Conservation (phyloP, 30 jellyfish, hydroid and myxozoan genomes). For the Chironex yamaguchii region DNA sequence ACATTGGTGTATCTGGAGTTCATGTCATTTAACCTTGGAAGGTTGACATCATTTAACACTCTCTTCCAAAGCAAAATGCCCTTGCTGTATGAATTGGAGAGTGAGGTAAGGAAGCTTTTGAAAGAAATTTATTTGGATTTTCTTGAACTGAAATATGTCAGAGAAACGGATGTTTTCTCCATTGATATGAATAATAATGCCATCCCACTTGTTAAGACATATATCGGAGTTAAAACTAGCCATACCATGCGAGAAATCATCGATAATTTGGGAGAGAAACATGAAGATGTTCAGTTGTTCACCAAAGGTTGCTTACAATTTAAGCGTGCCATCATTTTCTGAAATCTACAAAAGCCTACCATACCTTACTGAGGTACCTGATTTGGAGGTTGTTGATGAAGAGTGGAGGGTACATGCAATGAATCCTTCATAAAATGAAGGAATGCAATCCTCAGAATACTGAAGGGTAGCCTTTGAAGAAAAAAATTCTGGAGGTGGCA, state of each 20-base stretch:
- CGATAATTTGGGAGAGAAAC: conserved; percentile 12
- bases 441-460: conserved; percentile 1
- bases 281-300: conserved; percentile 2
- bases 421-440: not conserved
- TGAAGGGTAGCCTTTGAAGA: not conserved
- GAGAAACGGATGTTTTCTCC: not conserved
- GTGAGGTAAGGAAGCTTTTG: conserved; percentile 38
- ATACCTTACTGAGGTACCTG: conserved; percentile 5
- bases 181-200: conserved; percentile 6
- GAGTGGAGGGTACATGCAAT: conserved; percentile 54
- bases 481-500: not conserved
- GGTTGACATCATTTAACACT: conserved; percentile 34
- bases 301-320: not conserved
- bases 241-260: conserved; percentile 16
- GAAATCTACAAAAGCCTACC: conserved; percentile 21
- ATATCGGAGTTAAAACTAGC: conserved; percentile 37
- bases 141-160: conserved; percentile 14
- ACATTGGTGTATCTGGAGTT: conserved; percentile 46
- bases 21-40: conserved; percentile 30
- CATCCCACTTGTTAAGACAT: conserved; percentile 11
- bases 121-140: not conserved
- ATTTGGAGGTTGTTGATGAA: conserved; percentile 5
- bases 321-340: conserved; percentile 26
- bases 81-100: conserved; percentile 30
- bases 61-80: conserved; percentile 55